These are phyloP conservation scores for Chorisops tibialis DNA, from an alignment of 2,888 invertebrate genomes.

Conservation along the genomic window DNA sequence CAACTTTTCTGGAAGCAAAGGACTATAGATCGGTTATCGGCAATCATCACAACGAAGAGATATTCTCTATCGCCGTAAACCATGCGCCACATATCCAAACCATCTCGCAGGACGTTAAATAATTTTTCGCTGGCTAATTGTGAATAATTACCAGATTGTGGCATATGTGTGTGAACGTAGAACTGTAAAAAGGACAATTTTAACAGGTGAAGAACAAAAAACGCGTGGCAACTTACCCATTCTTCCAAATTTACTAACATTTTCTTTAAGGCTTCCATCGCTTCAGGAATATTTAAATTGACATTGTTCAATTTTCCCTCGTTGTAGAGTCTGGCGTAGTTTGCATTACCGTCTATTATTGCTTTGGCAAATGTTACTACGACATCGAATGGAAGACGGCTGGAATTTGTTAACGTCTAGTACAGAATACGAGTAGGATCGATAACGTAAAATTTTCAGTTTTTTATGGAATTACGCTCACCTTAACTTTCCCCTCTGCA, in stretches of 20 bases:
- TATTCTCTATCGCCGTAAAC: conserved; percentile 26
- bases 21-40: conserved; percentile 29
- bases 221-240: conserved; percentile 44
- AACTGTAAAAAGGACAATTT: conserved; percentile 13
- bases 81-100: conserved; percentile 29
- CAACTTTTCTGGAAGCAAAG: conserved; percentile 27
- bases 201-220: not conserved
- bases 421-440: not conserved
- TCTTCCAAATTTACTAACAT: conserved; percentile 46
- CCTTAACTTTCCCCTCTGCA: conserved; percentile 38
- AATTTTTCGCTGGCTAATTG: conserved; percentile 19
- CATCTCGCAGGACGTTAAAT: conserved; percentile 24
- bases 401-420: conserved; percentile 8
- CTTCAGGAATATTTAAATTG: conserved; percentile 57
- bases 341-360: conserved; percentile 59
- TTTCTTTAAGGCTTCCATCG: conserved; percentile 50
- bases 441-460: conserved; percentile 4
- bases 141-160: conserved; percentile 1
- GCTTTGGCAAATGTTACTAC: conserved; percentile 55
- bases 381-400: conserved; percentile 45
- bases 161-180: conserved; percentile 28
- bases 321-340: conserved; percentile 53
- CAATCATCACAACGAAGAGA: conserved; percentile 30
- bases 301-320: conserved; percentile 50
- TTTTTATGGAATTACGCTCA: not conserved